Conservation (phyloP, 2,888 invertebrate species). For the Sinohyriopsis cumingii region DNA sequence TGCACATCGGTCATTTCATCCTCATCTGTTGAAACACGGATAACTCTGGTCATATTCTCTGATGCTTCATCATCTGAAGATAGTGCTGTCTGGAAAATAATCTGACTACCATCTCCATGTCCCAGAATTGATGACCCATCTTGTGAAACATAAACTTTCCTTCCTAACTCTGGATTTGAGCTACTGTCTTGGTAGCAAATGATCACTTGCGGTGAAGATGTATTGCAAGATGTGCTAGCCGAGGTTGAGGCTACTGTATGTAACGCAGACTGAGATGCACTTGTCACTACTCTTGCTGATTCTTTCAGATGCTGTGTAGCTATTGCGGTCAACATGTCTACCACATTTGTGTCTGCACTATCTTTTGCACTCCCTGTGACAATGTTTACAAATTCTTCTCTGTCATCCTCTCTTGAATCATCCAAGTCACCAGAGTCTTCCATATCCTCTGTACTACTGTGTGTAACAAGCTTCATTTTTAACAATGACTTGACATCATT, state of each 20-base stretch:
- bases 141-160: no score
- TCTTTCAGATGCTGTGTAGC: constrained; percentile 50
- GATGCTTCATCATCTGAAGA: no score
- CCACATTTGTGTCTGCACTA: constrained; percentile 49
- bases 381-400: constrained; percentile 3
- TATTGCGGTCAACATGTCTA: constrained; percentile 58
- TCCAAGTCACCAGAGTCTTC: constrained; percentile 5
- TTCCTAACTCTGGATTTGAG: background rate
- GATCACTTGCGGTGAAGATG: constrained; percentile 8
- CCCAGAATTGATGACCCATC: no score
- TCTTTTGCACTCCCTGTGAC: constrained; percentile 9
- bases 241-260: constrained; percentile 2
- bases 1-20: background rate
- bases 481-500: constrained; percentile 1
- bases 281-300: constrained; percentile 8
- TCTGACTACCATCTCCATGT: no score
- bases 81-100: no score
- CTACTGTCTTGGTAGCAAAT: constrained; percentile 21
- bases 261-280: background rate
- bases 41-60: no score
- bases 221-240: background rate
- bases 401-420: background rate
- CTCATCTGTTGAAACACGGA: no score
- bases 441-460: constrained; percentile 5
- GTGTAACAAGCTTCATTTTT: background rate